Evolutionary conservation across 2,797 vertebrate genomes (phyloP), one percentile per base, ranked within the genome.

Genomic region (Parambassis ranga): DNA sequence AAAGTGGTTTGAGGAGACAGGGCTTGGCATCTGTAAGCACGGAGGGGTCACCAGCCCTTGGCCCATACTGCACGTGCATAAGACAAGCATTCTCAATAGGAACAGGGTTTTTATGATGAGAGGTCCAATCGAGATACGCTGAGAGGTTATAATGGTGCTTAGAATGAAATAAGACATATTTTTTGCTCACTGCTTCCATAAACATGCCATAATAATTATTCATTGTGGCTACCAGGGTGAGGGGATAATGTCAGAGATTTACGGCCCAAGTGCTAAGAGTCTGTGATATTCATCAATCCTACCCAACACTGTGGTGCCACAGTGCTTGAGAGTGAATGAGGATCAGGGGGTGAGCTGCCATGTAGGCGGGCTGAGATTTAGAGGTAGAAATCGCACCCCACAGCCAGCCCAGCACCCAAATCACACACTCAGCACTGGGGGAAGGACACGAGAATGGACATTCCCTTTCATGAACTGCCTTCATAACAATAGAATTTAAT

Each of bases 141-240:
- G 22, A 69, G 60, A 64, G 67, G 57, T 58, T 65, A 60, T 73
- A 77, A 83, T 58, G 63, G 60, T 72, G 65, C 76, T 53, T 44
- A 23, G 59, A 74, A 64, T 74, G 79, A 85, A 90, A 81, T 75
- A 86, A 87, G 83, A 65, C 65, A 61, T 63, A 75, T 90, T 83
- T 80, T n/a, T 72, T 73, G 39, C 44, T 74, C 79, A 75, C 78
- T 73, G 81, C 82, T 75, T 88, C 82, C 63, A 86, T 90, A 89
- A 92, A 91, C 87, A 89, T 73, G 78, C 38, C 46, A 49, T 88
- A 91, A 49, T 88, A 91, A 91, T 90, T 91, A 91, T 86, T 91
- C 75, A 85, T 65, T 49, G 72, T 26, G 2, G 79, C 60, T 67
- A 73, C 71, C 68, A 71, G 75, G 72, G 67, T 75, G 64, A 79